These are phyloP conservation scores for Indicator indicator DNA, from an alignment of 2,113 vertebrate genomes.

Conservation along the genomic window DNA sequence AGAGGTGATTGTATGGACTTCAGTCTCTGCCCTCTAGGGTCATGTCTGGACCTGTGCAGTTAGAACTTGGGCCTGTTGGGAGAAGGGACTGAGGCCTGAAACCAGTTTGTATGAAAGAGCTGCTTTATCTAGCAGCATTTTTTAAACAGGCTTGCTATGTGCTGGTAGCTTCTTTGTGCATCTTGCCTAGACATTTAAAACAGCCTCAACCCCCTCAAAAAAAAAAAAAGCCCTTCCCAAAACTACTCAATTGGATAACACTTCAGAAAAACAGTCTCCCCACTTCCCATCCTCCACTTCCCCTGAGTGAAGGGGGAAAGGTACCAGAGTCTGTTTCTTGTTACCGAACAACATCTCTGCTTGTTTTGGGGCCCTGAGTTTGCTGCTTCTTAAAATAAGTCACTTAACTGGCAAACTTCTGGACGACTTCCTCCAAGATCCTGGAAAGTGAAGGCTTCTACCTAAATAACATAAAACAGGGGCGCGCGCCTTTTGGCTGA, in stretches of 20 bases:
- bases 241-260: slow-evolving; percentile 79
- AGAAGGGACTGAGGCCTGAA: slow-evolving; percentile 80
- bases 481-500: slow-evolving; percentile 84
- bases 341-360: slow-evolving; percentile 82
- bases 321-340: slow-evolving; percentile 87
- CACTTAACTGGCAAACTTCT: slow-evolving; percentile 82
- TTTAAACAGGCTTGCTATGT: slow-evolving; percentile 85
- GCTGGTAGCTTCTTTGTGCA: slow-evolving; percentile 85
- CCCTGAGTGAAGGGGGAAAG: slow-evolving; percentile 74
- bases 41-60: slow-evolving; percentile 94
- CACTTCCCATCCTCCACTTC: slow-evolving; percentile 61
- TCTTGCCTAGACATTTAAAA: slow-evolving; percentile 85
- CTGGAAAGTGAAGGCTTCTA: slow-evolving; percentile 87
- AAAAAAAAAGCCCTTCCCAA: slow-evolving; percentile 29
- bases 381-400: slow-evolving; percentile 79
- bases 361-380: slow-evolving; percentile 85
- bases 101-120: slow-evolving; percentile 72
- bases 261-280: slow-evolving; percentile 76
- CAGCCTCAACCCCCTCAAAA: slow-evolving; percentile 53
- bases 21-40: slow-evolving; percentile 90
- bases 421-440: slow-evolving; percentile 86
- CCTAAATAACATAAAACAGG: slow-evolving; percentile 82
- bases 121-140: slow-evolving; percentile 79
- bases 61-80: slow-evolving; percentile 91
- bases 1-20: slow-evolving; percentile 75